Base-by-base conservation (phyloP, 2,113 vertebrate species). In the Burhinus oedicnemus region DNA sequence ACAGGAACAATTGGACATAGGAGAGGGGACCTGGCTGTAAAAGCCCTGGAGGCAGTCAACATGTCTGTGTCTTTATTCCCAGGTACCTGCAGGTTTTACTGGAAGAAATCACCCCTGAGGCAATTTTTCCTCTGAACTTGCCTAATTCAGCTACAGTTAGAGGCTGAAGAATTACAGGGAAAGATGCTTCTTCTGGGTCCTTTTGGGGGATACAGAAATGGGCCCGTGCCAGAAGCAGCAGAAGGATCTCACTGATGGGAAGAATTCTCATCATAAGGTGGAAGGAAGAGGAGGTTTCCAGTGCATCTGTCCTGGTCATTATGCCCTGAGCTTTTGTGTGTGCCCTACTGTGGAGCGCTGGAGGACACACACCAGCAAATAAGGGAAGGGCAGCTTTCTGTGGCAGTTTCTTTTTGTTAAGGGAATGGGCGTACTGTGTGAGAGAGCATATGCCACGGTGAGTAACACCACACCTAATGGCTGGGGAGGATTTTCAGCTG, bases 1-100 rank as follows among this genome's bases (percentile, higher is more conserved):
- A 76, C 4, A 5, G 36, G 13, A n/a, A 26, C 26, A 42, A 14
- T 0, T 62, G 70, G 52, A 30, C 23, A 9, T 13, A 26, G 0
- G 21, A 61, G 40, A 27, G 3, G 8, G 38, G 40, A 68, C 26
- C 15, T 38, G 83, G n/a, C 44, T 83, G 18, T 47, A 20, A 71
- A 87, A 70, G 57, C 21, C 42, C 57, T 32, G 23, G 38, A 27
- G 45, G 21, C 51, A 54, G 27, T 29, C 49, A 54, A 0, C 1
- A 2, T 26, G 22, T 6, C 34, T 71, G 11, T 17, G 6, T 32
- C 32, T 30, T 38, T 62, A 9, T 36, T 68, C 64, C 17, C 23
- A 36, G 19, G 8, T 65, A 7, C 36, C 32, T 23, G 25, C 72
- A 87, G 36, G 14, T 49, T 91, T 83, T 81, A 54, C 5, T 74